Conservation (phyloP, 2,113 vertebrate genomes). For the Chrysemys picta region DNA sequence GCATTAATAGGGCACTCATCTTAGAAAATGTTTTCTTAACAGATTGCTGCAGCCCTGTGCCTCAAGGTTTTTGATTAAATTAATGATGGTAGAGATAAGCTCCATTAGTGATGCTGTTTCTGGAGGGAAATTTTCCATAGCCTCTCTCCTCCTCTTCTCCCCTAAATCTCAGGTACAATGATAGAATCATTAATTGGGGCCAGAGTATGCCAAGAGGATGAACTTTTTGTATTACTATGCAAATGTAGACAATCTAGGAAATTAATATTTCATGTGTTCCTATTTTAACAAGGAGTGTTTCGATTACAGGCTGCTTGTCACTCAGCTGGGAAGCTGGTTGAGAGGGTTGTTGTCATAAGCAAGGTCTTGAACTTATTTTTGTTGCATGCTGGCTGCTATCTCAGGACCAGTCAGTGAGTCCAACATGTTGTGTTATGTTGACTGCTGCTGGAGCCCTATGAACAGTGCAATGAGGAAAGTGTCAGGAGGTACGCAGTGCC, state of each 20-base stretch:
- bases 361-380: constrained; percentile 70
- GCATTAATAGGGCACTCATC: constrained; percentile 86
- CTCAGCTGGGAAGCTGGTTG: constrained; percentile 33
- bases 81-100: constrained; percentile 88
- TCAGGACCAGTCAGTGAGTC: constrained; percentile 16
- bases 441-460: constrained; percentile 22
- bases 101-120: constrained; percentile 83
- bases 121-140: constrained; percentile 78
- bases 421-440: neutral
- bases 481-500: neutral
- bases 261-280: constrained; percentile 75
- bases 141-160: constrained; percentile 39
- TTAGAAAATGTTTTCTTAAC: constrained; percentile 87
- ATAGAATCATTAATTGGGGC: constrained; percentile 73
- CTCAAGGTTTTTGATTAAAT: constrained; percentile 83
- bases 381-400: constrained; percentile 38
- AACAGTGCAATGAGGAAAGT: neutral
- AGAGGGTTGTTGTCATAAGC: constrained; percentile 37
- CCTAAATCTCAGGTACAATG: constrained; percentile 66
- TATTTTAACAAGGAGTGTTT: constrained; percentile 66
- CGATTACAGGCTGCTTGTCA: constrained; percentile 53
- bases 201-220: constrained; percentile 62
- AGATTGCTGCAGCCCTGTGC: constrained; percentile 76
- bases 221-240: constrained; percentile 81
- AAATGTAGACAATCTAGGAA: constrained; percentile 71